Base-by-base conservation (phyloP, 2,888 invertebrate species). In the Cataglyphis albicans region DNA sequence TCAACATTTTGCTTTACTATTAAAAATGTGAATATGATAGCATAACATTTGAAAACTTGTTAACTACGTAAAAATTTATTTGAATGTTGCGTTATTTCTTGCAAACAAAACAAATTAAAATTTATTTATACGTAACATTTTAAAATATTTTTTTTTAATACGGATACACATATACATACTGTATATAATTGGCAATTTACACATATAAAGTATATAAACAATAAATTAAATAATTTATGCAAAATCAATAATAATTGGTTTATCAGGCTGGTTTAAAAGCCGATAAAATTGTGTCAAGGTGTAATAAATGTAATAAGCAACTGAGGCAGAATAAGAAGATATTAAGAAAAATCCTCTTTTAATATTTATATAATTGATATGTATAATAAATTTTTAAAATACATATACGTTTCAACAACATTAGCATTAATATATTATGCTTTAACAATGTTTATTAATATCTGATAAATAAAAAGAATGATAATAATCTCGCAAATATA, bases 341-440 rank as follows among this genome's bases (percentile, higher is more conserved):
- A 15, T 64, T 48, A 48, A 48, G 21, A 74, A 21, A 44, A 74
- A 63, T 63, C 38, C n/a, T 41, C 0, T 57, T 10, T 48, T 48
- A 7, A 6, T 21, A 32, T 44, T 41, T 32, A 41, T 44, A 44
- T 32, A 74, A 21, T 15, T 7, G n/a, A 48, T 48, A 10, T 48
- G 10, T n/a, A 7, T 25, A 48, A 32, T 32, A n/a, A 64, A 21
- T 29, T 64, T 15, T 74, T 21, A 21, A 74, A 74, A 65, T 74
- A 4, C 10, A 48, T 18, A 4, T 32, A 64, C 41, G 6, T 25
- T 75, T 18, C 1, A n/a, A 1, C 6, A 44, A 1, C 32, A 21
- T 15, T 5, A 44, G 48, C 41, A 64, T 75, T 48, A 52, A 65
- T 35, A 15, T 3, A 35, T 32, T 64, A 48, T 25, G 2, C 35